Conservation (phyloP, 2,113 vertebrate genomes). For the Perccottus glenii region DNA sequence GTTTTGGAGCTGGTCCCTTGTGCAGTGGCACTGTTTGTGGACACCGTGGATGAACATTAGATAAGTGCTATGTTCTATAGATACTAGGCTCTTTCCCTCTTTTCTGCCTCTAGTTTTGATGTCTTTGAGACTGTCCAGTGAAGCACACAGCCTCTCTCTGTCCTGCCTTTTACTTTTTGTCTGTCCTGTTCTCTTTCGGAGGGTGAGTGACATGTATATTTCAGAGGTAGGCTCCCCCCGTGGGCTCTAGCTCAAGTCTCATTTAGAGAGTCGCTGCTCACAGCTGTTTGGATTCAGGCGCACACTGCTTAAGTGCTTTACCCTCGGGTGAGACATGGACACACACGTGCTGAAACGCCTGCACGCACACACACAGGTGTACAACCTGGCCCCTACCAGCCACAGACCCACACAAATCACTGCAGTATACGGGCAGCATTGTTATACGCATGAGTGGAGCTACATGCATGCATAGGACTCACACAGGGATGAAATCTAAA, state of each 20-base stretch:
- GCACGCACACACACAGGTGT: slow-evolving; percentile 46
- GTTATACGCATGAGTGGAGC: slow-evolving; percentile 48
- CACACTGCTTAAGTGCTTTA: slow-evolving; percentile 81
- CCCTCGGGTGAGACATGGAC: slow-evolving; percentile 73
- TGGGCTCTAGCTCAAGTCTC: slow-evolving; percentile 65
- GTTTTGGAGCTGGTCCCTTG: slow-evolving; percentile 8
- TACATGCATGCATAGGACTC: slow-evolving; percentile 49
- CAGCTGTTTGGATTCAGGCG: slow-evolving; percentile 83
- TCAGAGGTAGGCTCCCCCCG: slow-evolving; percentile 66
- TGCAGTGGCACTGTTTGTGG: slow-evolving; percentile 17
- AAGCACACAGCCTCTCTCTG: slow-evolving; percentile 14
- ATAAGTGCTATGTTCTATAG: slow-evolving; percentile 16
- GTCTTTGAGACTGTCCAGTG: slow-evolving; percentile 25
- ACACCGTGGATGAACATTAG: slow-evolving; percentile 28
- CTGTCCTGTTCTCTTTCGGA: slow-evolving; percentile 16
- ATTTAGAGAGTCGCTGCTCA: slow-evolving; percentile 71
- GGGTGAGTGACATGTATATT: slow-evolving; percentile 77
- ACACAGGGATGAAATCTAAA: slow-evolving; percentile 24
- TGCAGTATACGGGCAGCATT: slow-evolving; percentile 49
- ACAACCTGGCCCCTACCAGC: slow-evolving; percentile 34
- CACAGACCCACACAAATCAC: slow-evolving; percentile 52
- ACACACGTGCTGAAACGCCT: slow-evolving; percentile 33
- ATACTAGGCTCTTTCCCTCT: not conserved
- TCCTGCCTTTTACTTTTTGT: slow-evolving; percentile 7
- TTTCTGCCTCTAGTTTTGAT: slow-evolving; percentile 1